Evolutionary conservation across 2,797 vertebrate species (phyloP), one percentile per base, ranked within the genome.

Genomic region (Sardinella longiceps): DNA sequence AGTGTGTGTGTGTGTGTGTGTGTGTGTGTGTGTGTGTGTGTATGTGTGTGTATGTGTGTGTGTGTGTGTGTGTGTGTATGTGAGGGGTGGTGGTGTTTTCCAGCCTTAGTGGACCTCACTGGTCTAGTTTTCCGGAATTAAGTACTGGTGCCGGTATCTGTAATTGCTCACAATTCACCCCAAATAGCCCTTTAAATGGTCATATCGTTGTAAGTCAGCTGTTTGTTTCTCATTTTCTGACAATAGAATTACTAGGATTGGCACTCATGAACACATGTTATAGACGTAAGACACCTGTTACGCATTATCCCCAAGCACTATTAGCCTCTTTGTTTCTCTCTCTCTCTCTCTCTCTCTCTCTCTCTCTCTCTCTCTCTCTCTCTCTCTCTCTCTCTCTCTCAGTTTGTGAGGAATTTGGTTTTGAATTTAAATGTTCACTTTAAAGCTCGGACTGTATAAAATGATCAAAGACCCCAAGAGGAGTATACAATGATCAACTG

Each of bases 211-310:
- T 85, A 88, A 88, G 85, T 77, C 85, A 86, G 84, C 84, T 87
- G 86, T 89, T 90, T 88, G 84, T 89, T 87, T 87, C 84, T 83
- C 85, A 86, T 88, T 89, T 88, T 86, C 87, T 74, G 48, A 86
- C 82, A 85, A 83, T 82, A 84, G 87, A 82, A 82, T 30, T 81
- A 83, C 85, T 87, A 81, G 43, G 2, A 80, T 25, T 25, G 48
- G 50, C 66, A 74, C 15, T 25, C 7, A 80, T 66, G 51, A 82
- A 56, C 87, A 87, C 82, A 83, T 87, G 87, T 80, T 88, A 85
- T 82, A 80, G 58, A 82, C 82, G 70, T 50, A 80, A 87, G 84
- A 86, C 86, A 87, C 85, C 86, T 89, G 88, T 74, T 84, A 20
- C 77, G 28, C 82, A 84, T 85, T 81, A 88, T 43, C 58, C 63